These are phyloP conservation scores for Ptyas mucosa DNA, from an alignment of 2,113 vertebrate species.

Conservation along the genomic window DNA sequence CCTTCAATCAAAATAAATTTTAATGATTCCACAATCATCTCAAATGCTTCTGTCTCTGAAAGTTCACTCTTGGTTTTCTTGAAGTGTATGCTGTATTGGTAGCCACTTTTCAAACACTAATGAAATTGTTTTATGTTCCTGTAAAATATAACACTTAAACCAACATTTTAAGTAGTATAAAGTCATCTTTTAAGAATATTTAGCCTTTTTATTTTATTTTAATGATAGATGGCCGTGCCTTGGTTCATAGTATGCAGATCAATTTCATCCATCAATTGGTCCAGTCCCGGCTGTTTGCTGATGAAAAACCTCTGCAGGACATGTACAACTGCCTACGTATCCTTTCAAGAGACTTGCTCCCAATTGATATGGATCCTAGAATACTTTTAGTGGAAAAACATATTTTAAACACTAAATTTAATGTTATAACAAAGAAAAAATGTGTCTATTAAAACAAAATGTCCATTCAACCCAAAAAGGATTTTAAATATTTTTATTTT, in stretches of 20 bases:
- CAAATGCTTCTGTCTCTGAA: constrained; percentile 19
- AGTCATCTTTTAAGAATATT: constrained; percentile 4
- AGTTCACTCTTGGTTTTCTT: neutral
- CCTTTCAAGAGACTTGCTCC: constrained; percentile 70
- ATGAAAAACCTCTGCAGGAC: constrained; percentile 97
- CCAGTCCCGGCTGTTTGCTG: constrained; percentile 93
- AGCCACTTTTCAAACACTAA: constrained; percentile 1
- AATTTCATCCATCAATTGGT: constrained; percentile 97
- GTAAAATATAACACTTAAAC: neutral
- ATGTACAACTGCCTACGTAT: constrained; percentile 99
- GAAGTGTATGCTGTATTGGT: neutral
- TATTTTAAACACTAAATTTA: neutral
- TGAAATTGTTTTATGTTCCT: neutral
- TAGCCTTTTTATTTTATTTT: constrained; percentile 32
- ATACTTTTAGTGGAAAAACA: neutral
- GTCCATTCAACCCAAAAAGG: neutral
- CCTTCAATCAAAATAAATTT: neutral
- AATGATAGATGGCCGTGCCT: constrained; percentile 84
- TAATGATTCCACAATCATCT: neutral
- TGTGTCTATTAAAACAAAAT: neutral
- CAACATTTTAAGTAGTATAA: neutral
- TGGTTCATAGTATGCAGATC: constrained; percentile 97
- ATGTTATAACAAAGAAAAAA: neutral
- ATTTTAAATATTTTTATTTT: neutral
- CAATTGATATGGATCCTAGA: neutral